Percentiles rank a stretch among this genome's conserved stretches.
phyloP scores from a whole-genome alignment of 2,797 vertebrate species.

The Nothura maculosa region DNA sequence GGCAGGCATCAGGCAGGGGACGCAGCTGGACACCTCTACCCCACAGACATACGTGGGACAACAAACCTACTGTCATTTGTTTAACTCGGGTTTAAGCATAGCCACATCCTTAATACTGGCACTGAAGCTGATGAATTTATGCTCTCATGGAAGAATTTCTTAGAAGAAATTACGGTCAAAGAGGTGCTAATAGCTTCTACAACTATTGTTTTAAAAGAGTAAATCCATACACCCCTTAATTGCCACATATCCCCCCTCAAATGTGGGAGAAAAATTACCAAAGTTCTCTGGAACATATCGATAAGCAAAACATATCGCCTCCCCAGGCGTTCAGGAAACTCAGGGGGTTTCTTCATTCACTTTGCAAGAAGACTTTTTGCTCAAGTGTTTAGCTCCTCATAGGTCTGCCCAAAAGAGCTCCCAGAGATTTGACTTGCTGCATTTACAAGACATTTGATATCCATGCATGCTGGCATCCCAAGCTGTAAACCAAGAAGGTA shows the following conservation, averaged over 20 bases:
- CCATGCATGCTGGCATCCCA: background rate
- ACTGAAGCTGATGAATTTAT: background rate
- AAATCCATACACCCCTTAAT: background rate
- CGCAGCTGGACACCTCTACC: background rate
- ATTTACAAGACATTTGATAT: background rate
- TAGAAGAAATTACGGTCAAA: background rate
- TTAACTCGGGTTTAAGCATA: background rate
- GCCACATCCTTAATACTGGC: background rate
- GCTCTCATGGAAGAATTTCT: background rate
- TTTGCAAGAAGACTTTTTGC: background rate
- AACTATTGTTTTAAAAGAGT: background rate
- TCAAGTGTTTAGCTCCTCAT: background rate
- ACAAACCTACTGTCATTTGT: background rate
- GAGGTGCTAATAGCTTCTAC: background rate
- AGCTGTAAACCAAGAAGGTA: background rate
- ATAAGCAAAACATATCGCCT: background rate
- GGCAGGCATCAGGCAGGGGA: background rate
- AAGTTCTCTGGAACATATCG: no score
- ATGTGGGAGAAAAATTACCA: fast-evolving
- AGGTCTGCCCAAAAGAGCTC: background rate
- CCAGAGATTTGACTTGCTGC: background rate
- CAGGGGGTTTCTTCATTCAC: background rate
- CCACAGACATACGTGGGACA: background rate
- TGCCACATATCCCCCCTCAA: background rate
- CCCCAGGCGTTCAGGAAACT: background rate